Evolutionary conservation across 2,113 vertebrate species (phyloP).

Genomic region (Pseudonaja textilis): DNA sequence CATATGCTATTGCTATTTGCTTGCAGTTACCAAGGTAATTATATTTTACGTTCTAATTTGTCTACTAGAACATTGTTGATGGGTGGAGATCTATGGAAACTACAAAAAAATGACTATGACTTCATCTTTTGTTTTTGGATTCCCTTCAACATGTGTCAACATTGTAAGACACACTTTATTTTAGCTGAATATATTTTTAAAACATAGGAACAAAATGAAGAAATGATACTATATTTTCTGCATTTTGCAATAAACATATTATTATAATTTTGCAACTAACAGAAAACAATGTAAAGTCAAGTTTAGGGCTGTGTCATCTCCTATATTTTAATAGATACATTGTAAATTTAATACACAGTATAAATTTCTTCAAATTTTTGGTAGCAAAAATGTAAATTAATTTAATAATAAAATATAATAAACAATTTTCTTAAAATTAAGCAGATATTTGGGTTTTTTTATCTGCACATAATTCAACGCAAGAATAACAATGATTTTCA

Average conservation of each 20-base stretch:
- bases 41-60: slow-evolving; percentile 45
- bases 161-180: neutral
- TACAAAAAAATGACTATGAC: slow-evolving; percentile 53
- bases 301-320: neutral
- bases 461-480: neutral
- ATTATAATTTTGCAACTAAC: neutral
- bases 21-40: slow-evolving; percentile 36
- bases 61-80: slow-evolving; percentile 53
- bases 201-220: neutral
- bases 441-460: neutral
- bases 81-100: slow-evolving; percentile 46
- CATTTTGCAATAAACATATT: neutral
- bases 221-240: neutral
- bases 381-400: neutral
- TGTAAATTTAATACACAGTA: neutral
- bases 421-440: neutral
- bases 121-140: slow-evolving; percentile 38
- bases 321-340: neutral
- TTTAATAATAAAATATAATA: neutral
- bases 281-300: neutral
- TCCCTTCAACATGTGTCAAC: slow-evolving; percentile 18
- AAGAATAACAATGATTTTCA: neutral
- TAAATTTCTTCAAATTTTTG: neutral
- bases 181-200: neutral
- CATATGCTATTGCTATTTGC: too few species aligned